A percentile compares a stretch with the other conserved stretches of the same genome.
phyloP scores from a whole-genome alignment of 2,888 invertebrate genomes.

The Fragum fragum region DNA sequence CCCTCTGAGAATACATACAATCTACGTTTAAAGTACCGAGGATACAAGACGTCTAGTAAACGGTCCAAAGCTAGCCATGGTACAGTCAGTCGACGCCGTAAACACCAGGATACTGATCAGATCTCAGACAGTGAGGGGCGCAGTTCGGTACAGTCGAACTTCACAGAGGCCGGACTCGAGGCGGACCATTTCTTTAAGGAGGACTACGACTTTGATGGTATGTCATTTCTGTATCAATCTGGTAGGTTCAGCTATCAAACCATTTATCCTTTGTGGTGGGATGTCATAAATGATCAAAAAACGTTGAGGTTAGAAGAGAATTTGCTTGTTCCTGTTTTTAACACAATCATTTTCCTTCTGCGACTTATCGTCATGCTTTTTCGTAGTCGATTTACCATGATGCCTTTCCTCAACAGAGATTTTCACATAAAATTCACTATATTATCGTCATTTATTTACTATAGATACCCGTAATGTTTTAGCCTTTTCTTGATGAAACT shows the following conservation, averaged over 20 bases:
- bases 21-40: slow-evolving; percentile 69
- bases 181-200: slow-evolving; percentile 70
- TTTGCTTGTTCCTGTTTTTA: neutral
- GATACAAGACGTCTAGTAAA: slow-evolving; percentile 51
- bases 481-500: too few species aligned
- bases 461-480: too few species aligned
- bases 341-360: too few species aligned
- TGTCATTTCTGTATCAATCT: too few species aligned
- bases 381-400: too few species aligned
- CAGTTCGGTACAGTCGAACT: slow-evolving; percentile 54
- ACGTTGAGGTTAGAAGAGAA: neutral
- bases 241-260: too few species aligned
- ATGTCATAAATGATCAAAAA: too few species aligned
- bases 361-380: too few species aligned
- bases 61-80: slow-evolving; percentile 41
- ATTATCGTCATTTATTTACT: too few species aligned
- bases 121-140: slow-evolving; percentile 50
- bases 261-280: too few species aligned
- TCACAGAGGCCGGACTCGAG: slow-evolving; percentile 63
- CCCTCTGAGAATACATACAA: slow-evolving; percentile 69
- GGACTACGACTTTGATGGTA: slow-evolving; percentile 76
- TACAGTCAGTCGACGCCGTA: slow-evolving; percentile 42
- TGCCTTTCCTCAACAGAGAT: too few species aligned
- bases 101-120: slow-evolving; percentile 39
- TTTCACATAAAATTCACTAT: too few species aligned